Conservation (phyloP, 2,888 invertebrate species). For the Endotricha flammealis region DNA sequence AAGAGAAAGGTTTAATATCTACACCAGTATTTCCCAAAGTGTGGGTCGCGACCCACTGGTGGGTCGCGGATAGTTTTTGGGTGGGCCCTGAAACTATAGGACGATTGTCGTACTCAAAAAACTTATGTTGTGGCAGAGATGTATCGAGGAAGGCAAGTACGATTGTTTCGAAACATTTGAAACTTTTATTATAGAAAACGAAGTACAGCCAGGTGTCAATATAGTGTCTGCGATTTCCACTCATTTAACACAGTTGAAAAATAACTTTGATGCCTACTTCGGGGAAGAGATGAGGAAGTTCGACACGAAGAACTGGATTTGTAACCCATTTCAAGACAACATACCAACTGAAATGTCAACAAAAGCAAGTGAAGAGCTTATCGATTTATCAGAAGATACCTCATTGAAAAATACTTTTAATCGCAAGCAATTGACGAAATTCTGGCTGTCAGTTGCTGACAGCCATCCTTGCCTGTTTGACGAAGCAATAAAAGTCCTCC, state of each 20-base stretch:
- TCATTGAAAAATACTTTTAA: neutral
- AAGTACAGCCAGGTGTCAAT: too few species aligned
- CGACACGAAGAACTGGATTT: conserved; percentile 4
- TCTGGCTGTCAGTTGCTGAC: neutral
- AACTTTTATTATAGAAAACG: too few species aligned
- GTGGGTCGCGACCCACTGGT: neutral
- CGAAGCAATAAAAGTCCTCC: neutral
- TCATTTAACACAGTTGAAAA: neutral
- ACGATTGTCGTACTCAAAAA: too few species aligned
- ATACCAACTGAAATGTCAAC: conserved; percentile 2
- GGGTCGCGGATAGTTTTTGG: neutral
- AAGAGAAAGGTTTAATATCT: too few species aligned
- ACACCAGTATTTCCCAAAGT: neutral
- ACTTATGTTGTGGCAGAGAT: too few species aligned
- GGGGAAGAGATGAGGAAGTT: too few species aligned
- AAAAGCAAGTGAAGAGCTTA: neutral
- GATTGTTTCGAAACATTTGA: too few species aligned
- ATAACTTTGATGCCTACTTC: neutral
- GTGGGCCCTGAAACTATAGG: too few species aligned
- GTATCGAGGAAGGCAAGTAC: too few species aligned
- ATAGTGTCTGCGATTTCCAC: too few species aligned
- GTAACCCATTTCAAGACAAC: conserved; percentile 5
- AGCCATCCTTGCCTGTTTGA: neutral
- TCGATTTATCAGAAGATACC: neutral
- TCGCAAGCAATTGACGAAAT: neutral